These are phyloP conservation scores for Zygothrica quintamaculata DNA, from an alignment of 2,888 invertebrate species.

Conservation along the genomic window DNA sequence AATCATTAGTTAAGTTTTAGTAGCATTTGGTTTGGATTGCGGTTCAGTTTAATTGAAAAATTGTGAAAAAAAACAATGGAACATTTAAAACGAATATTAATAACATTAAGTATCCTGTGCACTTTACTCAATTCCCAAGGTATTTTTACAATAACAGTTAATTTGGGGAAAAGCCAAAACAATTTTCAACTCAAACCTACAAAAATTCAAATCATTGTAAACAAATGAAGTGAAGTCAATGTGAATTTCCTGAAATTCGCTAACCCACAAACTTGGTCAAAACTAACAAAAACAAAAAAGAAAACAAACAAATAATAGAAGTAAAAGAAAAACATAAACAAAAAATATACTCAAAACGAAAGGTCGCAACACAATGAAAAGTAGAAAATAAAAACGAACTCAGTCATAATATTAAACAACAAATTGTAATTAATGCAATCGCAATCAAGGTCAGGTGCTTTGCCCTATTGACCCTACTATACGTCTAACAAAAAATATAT, in stretches of 20 bases:
- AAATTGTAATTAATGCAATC: constrained; percentile 75
- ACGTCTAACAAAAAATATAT: constrained; percentile 4
- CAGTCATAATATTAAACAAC: constrained; percentile 72
- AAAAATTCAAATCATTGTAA: constrained; percentile 40
- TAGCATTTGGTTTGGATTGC: constrained; percentile 32
- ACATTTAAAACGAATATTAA: constrained; percentile 31
- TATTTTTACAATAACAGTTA: constrained; percentile 37
- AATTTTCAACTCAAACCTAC: constrained; percentile 1
- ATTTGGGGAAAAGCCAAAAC: constrained; percentile 37
- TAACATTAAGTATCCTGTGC: constrained; percentile 47
- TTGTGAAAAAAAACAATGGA: constrained; percentile 36
- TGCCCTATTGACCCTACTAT: constrained; percentile 66
- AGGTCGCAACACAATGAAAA: constrained; percentile 10
- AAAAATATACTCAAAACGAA: constrained; percentile 4
- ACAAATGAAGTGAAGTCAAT: constrained; percentile 62
- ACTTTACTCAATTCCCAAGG: constrained; percentile 53
- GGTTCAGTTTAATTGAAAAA: constrained; percentile 14
- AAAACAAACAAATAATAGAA: constrained; percentile 47
- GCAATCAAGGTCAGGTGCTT: constrained; percentile 77
- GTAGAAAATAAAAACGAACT: constrained; percentile 30
- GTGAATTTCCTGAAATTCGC: too few species aligned
- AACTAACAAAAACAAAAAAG: constrained; percentile 10
- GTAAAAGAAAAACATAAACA: constrained; percentile 11
- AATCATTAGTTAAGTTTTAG: constrained; percentile 38
- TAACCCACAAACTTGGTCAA: too few species aligned